These are phyloP conservation scores for Athrips mouffetella DNA, from an alignment of 2,888 invertebrate genomes.

Conservation along the genomic window DNA sequence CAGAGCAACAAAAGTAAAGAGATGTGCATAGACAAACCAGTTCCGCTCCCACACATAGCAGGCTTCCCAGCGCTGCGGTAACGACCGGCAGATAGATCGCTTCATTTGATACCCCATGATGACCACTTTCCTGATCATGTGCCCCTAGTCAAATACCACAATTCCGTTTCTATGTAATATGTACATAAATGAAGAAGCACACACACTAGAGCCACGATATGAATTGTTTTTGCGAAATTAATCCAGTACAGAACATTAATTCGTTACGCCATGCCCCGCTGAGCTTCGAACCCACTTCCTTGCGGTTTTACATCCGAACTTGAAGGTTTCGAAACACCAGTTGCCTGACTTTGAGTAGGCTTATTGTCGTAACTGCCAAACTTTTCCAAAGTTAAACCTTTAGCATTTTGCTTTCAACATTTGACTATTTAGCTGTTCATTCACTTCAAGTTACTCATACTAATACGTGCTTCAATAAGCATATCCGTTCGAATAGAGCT, in stretches of 20 bases:
- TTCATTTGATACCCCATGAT: slow-evolving; percentile 62
- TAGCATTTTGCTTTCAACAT: slow-evolving; percentile 1
- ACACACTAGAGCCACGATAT: neutral
- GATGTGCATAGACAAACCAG: slow-evolving; percentile 62
- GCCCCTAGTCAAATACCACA: slow-evolving; percentile 14
- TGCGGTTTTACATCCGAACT: slow-evolving; percentile 20
- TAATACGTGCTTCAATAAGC: too few species aligned
- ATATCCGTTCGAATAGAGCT: neutral
- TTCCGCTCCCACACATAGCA: slow-evolving; percentile 68
- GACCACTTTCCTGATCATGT: slow-evolving; percentile 45
- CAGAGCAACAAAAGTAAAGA: slow-evolving; percentile 45
- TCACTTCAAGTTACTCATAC: too few species aligned
- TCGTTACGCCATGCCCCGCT: slow-evolving; percentile 1
- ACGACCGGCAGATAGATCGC: slow-evolving; percentile 62
- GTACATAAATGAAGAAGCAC: neutral
- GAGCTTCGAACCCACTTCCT: slow-evolving; percentile 18
- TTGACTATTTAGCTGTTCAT: neutral
- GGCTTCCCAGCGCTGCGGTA: slow-evolving; percentile 69
- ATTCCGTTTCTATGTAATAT: slow-evolving; percentile 1
- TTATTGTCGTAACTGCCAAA: neutral
- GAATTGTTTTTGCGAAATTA: neutral
- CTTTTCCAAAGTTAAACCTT: slow-evolving; percentile 3
- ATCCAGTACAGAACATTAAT: neutral
- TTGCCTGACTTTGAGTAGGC: neutral
- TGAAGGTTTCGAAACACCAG: slow-evolving; percentile 12